Conservation (phyloP, 2,888 invertebrate genomes). For the Ashinkailepas kermadecensis region DNA sequence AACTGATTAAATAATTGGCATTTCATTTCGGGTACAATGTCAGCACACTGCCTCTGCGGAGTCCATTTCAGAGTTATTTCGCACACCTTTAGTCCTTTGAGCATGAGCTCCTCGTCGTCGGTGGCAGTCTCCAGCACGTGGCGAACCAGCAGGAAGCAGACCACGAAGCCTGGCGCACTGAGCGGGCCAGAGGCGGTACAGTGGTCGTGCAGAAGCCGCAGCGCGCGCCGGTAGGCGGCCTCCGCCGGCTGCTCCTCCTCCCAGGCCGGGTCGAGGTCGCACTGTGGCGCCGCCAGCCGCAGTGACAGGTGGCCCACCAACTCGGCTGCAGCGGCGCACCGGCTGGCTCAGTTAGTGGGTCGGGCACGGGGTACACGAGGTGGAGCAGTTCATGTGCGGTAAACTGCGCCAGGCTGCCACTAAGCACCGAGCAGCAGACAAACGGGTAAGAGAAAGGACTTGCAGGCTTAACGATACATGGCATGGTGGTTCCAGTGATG, state of each 20-base stretch:
- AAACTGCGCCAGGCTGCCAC: too few species aligned
- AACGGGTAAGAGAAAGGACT: too few species aligned
- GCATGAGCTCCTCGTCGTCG: slow-evolving; percentile 35
- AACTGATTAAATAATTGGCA: too few species aligned
- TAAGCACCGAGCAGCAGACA: too few species aligned
- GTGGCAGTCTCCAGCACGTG: slow-evolving; percentile 30
- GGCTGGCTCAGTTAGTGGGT: too few species aligned
- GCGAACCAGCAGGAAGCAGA: slow-evolving; percentile 66
- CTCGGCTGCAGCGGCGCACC: slow-evolving; percentile 45
- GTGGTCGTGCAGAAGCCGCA: neutral
- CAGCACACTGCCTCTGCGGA: too few species aligned
- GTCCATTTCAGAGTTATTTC: too few species aligned
- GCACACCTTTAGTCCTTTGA: slow-evolving; percentile 39
- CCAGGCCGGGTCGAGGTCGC: slow-evolving; percentile 38
- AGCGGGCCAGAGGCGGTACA: slow-evolving; percentile 42
- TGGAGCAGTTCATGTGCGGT: too few species aligned
- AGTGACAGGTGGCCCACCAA: slow-evolving; percentile 64
- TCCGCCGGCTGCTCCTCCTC: slow-evolving; percentile 69
- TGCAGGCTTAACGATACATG: too few species aligned
- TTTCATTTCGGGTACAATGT: too few species aligned
- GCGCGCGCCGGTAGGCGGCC: slow-evolving; percentile 66
- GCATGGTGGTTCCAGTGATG: too few species aligned
- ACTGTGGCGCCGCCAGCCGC: slow-evolving; percentile 59
- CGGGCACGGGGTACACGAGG: too few species aligned
- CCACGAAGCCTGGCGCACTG: slow-evolving; percentile 70